phyloP scores from a whole-genome alignment of 2,113 vertebrate species.

The Pica pica region DNA sequence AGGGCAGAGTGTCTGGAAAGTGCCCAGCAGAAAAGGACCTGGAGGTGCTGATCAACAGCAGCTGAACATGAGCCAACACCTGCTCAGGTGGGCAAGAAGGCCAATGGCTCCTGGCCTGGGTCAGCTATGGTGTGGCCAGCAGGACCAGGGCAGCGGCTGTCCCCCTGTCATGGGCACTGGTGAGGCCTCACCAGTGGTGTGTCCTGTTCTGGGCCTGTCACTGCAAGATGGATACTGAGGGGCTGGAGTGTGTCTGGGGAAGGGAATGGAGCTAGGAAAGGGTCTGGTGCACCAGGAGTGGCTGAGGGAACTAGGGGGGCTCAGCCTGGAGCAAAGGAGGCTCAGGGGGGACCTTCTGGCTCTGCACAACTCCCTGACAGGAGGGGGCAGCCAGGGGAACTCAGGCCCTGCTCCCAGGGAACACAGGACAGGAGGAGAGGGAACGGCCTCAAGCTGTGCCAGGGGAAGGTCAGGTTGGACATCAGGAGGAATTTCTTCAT shows the following conservation, averaged over 20 bases:
- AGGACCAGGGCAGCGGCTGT: not conserved
- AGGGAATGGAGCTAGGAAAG: not conserved
- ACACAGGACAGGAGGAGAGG: not conserved
- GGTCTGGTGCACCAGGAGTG: rapidly evolving
- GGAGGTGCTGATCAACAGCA: not conserved
- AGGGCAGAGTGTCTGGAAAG: not conserved
- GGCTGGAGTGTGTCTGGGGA: rapidly evolving
- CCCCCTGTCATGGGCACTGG: not conserved
- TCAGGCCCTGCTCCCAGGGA: rapidly evolving
- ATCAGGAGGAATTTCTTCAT: not conserved
- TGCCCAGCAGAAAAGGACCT: not conserved
- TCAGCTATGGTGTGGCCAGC: not conserved
- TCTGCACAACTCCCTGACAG: not conserved
- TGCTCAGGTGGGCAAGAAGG: not conserved
- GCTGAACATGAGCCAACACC: not conserved
- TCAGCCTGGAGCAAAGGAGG: not conserved
- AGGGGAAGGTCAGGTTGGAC: not conserved
- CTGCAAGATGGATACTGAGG: not conserved
- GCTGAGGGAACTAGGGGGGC: not conserved
- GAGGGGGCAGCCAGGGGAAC: rapidly evolving
- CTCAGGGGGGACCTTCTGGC: not conserved
- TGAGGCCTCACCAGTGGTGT: not conserved
- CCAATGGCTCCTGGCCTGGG: not conserved
- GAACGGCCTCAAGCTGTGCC: rapidly evolving
- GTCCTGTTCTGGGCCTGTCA: not conserved